Conservation (phyloP, 2,797 vertebrate genomes). For the Lutjanus argentimaculatus region DNA sequence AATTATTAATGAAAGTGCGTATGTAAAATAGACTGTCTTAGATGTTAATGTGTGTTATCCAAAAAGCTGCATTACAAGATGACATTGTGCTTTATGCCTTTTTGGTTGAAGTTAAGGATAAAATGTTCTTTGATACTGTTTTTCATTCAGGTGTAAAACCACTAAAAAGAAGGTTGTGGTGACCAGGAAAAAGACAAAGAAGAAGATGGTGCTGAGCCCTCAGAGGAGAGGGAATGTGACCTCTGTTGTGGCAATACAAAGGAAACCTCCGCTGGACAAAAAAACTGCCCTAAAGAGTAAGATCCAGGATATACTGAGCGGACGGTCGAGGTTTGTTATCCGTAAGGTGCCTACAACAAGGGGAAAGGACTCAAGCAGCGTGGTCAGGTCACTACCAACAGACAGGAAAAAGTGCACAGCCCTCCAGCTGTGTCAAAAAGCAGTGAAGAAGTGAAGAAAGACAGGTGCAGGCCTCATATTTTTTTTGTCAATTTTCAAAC, state of each 20-base stretch:
- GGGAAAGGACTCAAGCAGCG: constrained; percentile 9
- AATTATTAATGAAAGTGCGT: too few species aligned
- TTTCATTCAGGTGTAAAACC: constrained; percentile 76
- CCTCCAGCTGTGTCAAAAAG: constrained; percentile 40
- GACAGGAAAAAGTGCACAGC: constrained; percentile 27
- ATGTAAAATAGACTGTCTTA: background rate
- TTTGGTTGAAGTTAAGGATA: background rate
- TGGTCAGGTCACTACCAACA: constrained; percentile 22
- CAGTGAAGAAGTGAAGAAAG: constrained; percentile 49
- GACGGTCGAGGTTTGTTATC: constrained; percentile 85
- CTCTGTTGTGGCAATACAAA: constrained; percentile 42
- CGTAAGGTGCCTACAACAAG: constrained; percentile 65
- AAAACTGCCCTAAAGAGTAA: constrained; percentile 82
- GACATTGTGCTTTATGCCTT: background rate
- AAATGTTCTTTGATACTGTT: background rate
- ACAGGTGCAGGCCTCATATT: constrained; percentile 54
- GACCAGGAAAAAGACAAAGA: constrained; percentile 76
- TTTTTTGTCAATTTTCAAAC: background rate
- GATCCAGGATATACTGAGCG: constrained; percentile 85
- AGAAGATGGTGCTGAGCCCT: constrained; percentile 67
- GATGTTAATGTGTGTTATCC: too few species aligned
- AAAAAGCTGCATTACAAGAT: too few species aligned
- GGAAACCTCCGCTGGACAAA: constrained; percentile 69
- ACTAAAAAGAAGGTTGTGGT: constrained; percentile 80
- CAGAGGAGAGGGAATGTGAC: constrained; percentile 73